Conservation (phyloP, 2,888 invertebrate genomes). For the Chymomyza procnemis region DNA sequence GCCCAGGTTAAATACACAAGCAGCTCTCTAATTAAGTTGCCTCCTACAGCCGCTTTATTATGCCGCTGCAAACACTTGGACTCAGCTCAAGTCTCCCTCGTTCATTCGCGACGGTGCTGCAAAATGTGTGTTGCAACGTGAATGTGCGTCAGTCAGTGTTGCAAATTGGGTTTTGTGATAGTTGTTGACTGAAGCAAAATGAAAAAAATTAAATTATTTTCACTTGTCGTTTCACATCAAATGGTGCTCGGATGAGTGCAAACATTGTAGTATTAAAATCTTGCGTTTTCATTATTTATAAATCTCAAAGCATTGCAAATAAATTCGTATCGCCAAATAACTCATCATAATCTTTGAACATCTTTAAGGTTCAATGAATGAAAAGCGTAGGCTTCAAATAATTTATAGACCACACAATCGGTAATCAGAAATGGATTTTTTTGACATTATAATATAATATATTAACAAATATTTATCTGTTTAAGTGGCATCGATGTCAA, state of each 20-base stretch:
- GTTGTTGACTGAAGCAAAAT: conserved; percentile 58
- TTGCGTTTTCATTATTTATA: no score
- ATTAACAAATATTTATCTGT: no score
- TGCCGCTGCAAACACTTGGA: conserved; percentile 35
- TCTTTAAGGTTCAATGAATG: no score
- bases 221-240: conserved; percentile 54
- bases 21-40: conserved; percentile 61
- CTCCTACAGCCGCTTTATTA: conserved; percentile 54
- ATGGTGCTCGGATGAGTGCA: not conserved
- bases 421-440: no score
- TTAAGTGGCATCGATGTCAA: no score
- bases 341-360: no score
- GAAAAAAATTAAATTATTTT: conserved; percentile 71
- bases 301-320: no score
- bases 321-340: no score
- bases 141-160: not conserved
- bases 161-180: not conserved
- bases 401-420: no score
- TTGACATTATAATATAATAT: no score
- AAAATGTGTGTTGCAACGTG: not conserved
- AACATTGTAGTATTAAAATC: not conserved
- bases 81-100: not conserved
- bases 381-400: no score
- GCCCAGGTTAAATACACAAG: conserved; percentile 1
- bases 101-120: not conserved